Evolutionary conservation across 2,113 vertebrate genomes (phyloP).

Genomic region (Eonycteris spelaea): DNA sequence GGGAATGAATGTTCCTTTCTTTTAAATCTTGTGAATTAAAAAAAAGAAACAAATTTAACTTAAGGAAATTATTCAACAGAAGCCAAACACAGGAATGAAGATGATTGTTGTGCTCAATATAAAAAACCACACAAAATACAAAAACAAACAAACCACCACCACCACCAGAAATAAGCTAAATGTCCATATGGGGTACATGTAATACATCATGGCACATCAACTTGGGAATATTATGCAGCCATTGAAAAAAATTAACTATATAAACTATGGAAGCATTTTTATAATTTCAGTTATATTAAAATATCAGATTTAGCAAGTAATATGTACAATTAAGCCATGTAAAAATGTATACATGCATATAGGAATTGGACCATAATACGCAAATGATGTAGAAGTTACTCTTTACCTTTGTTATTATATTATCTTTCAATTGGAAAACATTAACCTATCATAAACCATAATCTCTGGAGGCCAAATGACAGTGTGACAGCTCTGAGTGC

Average conservation of each 20-base stretch:
- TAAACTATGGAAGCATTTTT: neutral
- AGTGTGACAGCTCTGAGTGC: neutral
- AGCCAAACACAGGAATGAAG: neutral
- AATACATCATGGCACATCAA: neutral
- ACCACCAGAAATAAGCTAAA: neutral
- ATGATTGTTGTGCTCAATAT: neutral
- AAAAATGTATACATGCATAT: neutral
- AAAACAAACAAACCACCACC: neutral
- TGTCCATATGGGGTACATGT: neutral
- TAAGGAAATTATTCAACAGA: conserved; percentile 11
- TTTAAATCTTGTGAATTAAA: neutral
- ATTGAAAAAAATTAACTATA: neutral
- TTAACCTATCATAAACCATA: conserved; percentile 25
- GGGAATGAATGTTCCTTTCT: neutral
- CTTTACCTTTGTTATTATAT: neutral
- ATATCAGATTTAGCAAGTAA: neutral
- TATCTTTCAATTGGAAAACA: conserved; percentile 29
- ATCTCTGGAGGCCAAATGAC: conserved; percentile 38
- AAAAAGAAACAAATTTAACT: neutral
- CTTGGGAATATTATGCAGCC: neutral
- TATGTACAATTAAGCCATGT: neutral
- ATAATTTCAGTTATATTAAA: neutral
- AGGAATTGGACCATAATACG: neutral
- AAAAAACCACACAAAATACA: neutral
- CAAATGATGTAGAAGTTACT: neutral